These are phyloP conservation scores for Protonemura montana DNA, from an alignment of 2,888 invertebrate genomes.

Conservation along the genomic window DNA sequence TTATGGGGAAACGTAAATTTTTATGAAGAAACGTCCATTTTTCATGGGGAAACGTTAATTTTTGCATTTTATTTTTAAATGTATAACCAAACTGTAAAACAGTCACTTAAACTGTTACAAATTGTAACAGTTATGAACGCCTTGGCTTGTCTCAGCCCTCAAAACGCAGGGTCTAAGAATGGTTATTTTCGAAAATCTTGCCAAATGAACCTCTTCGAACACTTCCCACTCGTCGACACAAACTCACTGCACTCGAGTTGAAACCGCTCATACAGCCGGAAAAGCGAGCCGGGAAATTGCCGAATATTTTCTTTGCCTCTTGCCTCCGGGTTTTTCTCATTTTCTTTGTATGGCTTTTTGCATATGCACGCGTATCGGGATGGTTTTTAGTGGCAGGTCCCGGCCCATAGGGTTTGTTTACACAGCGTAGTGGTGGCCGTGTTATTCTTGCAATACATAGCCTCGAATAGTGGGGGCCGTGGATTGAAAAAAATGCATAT, in stretches of 20 bases:
- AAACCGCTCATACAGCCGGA: background rate
- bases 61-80: no score
- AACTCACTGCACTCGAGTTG: background rate
- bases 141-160: no score
- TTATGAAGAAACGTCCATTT: no score
- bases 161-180: no score
- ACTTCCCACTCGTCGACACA: background rate
- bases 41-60: no score
- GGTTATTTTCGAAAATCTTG: no score
- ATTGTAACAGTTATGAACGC: no score
- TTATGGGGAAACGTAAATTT: no score
- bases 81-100: no score
- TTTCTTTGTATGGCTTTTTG: background rate
- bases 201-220: background rate
- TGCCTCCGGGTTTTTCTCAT: background rate
- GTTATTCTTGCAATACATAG: background rate
- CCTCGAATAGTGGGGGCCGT: no score
- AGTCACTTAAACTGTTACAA: no score
- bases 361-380: background rate
- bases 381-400: background rate
- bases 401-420: background rate
- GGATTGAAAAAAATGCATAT: no score
- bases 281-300: background rate
- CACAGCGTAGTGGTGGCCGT: background rate
- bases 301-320: background rate